Evolutionary conservation across 1,140 invertebrate species (phyloP).

Genomic region (Rhynchophorus ferrugineus): DNA sequence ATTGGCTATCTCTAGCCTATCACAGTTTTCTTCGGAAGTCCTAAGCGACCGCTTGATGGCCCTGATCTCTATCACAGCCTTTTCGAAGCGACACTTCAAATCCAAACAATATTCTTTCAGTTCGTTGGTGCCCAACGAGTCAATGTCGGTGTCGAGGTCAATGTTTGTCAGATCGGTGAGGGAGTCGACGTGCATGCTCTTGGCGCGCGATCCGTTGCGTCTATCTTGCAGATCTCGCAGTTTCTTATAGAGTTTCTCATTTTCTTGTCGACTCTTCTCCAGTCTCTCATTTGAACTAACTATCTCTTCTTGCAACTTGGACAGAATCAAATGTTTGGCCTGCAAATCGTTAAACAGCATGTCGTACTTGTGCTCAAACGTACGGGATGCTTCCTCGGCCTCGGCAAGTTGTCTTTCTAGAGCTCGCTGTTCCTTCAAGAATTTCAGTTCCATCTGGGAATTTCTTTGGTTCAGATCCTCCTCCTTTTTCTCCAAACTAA

Average conservation of each 20-base stretch:
- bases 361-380: conserved; percentile 51
- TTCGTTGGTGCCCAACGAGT: conserved; percentile 65
- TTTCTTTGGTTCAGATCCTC: conserved; percentile 58
- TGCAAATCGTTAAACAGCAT: conserved; percentile 53
- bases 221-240: conserved; percentile 63
- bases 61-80: conserved; percentile 71
- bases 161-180: conserved; percentile 74
- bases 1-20: conserved; percentile 69
- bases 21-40: conserved; percentile 70
- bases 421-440: conserved; percentile 54
- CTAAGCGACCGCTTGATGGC: conserved; percentile 73
- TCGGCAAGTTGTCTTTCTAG: conserved; percentile 37
- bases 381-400: conserved; percentile 41
- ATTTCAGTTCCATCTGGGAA: conserved; percentile 63
- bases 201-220: conserved; percentile 38
- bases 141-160: conserved; percentile 65
- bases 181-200: conserved; percentile 65
- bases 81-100: conserved; percentile 66
- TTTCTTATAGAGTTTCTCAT: conserved; percentile 61
- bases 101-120: conserved; percentile 74
- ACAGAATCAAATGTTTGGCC: conserved; percentile 50
- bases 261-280: conserved; percentile 64
- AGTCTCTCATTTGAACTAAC: conserved; percentile 48
- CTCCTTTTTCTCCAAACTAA: conserved; percentile 60
- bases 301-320: conserved; percentile 52